These are phyloP conservation scores for Ctenicera cuprea DNA, from an alignment of 2,888 invertebrate genomes.

Conservation along the genomic window DNA sequence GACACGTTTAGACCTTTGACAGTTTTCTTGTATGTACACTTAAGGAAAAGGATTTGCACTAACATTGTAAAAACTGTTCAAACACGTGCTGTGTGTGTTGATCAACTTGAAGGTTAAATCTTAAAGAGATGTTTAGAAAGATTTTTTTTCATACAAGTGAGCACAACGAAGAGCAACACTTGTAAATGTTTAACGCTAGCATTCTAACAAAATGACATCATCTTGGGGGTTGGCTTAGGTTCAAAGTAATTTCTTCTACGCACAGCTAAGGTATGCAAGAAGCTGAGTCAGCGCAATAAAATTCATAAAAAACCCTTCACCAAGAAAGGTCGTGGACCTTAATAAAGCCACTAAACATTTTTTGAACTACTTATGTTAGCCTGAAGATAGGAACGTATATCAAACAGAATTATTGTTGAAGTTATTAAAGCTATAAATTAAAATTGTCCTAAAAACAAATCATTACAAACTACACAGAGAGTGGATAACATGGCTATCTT, in stretches of 20 bases:
- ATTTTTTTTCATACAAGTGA: no score
- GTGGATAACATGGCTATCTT: no score
- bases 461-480: no score
- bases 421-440: no score
- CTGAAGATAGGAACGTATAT: neutral
- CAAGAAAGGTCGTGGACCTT: constrained; percentile 20
- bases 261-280: neutral
- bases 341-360: neutral
- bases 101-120: no score
- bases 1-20: constrained; percentile 11
- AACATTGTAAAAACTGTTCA: neutral
- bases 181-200: neutral
- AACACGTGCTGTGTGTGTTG: no score
- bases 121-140: no score
- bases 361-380: neutral
- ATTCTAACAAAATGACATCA: neutral
- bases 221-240: constrained; percentile 7
- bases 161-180: no score
- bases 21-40: constrained; percentile 18
- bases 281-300: constrained; percentile 21
- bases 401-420: no score
- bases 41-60: constrained; percentile 25
- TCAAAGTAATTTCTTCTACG: constrained; percentile 3
- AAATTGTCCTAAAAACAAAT: no score
- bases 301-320: constrained; percentile 13